Evolutionary conservation across 2,113 vertebrate species (phyloP).

Genomic region (Esox niger): DNA sequence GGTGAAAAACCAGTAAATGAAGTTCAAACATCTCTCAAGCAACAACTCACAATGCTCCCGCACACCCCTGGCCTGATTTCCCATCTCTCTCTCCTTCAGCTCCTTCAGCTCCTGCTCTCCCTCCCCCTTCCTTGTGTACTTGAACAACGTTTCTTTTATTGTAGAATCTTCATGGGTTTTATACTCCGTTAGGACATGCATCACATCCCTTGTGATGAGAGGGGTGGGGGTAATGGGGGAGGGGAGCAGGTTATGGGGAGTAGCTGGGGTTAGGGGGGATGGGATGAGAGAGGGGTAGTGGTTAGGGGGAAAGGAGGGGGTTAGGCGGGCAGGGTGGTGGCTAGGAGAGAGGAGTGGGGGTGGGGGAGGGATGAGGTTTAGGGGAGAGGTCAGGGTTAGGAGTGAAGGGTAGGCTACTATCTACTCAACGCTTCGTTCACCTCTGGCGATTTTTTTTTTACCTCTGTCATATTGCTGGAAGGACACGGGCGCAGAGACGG

Average conservation of each 20-base stretch:
- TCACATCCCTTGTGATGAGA: constrained; percentile 39
- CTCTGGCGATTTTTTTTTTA: too few species aligned
- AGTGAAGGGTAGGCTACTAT: too few species aligned
- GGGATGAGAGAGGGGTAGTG: not conserved
- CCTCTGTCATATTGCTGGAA: too few species aligned
- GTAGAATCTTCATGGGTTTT: constrained; percentile 42
- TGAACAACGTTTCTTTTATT: constrained; percentile 45
- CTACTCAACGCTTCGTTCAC: not conserved
- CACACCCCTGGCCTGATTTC: constrained; percentile 11
- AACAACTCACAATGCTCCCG: constrained; percentile 6
- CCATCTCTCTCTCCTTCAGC: not conserved
- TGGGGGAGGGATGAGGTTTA: not conserved
- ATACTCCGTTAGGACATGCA: constrained; percentile 40
- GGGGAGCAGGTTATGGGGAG: not conserved
- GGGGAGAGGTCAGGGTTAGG: too few species aligned
- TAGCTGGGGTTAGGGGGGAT: not conserved
- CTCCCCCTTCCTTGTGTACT: constrained; percentile 13
- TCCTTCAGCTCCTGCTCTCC: too few species aligned
- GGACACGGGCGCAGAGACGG: too few species aligned
- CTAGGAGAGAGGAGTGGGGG: not conserved
- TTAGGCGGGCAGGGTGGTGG: too few species aligned
- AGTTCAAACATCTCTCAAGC: not conserved
- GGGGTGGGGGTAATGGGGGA: not conserved
- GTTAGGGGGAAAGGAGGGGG: not conserved
- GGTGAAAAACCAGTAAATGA: too few species aligned